Percentiles rank a stretch among this genome's conserved stretches.
phyloP scores from a whole-genome alignment of 30 jellyfish, hydroid and myxozoan species.

The Aurelia sp. region DNA sequence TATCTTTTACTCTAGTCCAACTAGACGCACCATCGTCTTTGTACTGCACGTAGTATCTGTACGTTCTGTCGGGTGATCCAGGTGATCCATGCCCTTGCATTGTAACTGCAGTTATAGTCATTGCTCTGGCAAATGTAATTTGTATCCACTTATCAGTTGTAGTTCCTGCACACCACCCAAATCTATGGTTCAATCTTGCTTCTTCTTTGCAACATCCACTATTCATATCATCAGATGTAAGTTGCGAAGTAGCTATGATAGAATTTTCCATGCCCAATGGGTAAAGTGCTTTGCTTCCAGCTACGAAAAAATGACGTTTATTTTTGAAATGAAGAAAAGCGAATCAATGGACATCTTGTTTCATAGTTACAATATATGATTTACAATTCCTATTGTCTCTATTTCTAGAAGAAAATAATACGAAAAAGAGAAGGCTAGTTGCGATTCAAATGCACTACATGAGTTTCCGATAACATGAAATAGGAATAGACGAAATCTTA shows the following conservation, averaged over 20 bases:
- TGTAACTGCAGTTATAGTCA: conserved; percentile 57
- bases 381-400: too few species aligned
- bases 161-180: conserved; percentile 57
- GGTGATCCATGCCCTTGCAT: conserved; percentile 58
- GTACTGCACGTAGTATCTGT: conserved; percentile 30
- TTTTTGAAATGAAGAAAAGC: too few species aligned
- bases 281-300: conserved; percentile 3
- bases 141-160: conserved; percentile 39
- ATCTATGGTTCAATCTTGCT: not conserved
- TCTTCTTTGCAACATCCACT: too few species aligned
- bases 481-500: too few species aligned
- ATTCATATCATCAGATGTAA: not conserved
- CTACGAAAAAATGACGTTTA: not conserved
- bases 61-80: conserved; percentile 29
- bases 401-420: too few species aligned
- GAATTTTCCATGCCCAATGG: conserved; percentile 38
- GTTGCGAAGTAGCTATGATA: not conserved
- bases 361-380: not conserved
- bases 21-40: not conserved
- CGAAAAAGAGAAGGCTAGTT: too few species aligned
- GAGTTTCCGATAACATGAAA: too few species aligned
- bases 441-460: too few species aligned
- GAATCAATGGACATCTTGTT: too few species aligned
- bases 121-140: conserved; percentile 35
- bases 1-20: conserved; percentile 6